Evolutionary conservation across 2,888 invertebrate species (phyloP), one percentile per base, ranked within the genome.

Genomic region (Altica lythri): DNA sequence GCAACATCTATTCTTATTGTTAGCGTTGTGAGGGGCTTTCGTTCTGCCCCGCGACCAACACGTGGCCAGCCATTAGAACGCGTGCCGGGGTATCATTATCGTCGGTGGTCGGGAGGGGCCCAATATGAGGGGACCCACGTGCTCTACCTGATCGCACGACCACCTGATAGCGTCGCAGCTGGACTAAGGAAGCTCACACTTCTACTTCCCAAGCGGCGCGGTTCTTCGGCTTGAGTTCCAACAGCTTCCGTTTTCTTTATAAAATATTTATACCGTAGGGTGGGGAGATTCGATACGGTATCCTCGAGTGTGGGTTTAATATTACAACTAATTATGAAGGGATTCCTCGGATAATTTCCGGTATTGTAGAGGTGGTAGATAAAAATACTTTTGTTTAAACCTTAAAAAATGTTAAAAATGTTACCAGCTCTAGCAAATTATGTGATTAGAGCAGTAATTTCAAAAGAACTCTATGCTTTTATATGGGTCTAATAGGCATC

Each of bases 161-260:
- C 68, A 68, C 68, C 68, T 67, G 68, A 68, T 68, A 61, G 64
- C 63, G 53, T 61, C 62, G 53, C 65, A 65, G 66, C 65, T 62
- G 66, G 55, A 52, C 47, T 38, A 59, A 56, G 49, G 49, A 49
- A 49, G 22, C 42, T 40, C 40, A 34, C 61, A 53, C 59, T 61
- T 58, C 61, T 60, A 43, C 52, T 45, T 46, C 38, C 30, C 30
- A 8, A 13, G 30, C 30, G 30, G 30, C n/a, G n/a, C n/a, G 30
- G 30, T 30, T 34, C 34, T 34, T 34, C 16, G 34, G 34, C 54
- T 62, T 35, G 53, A 54, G 56, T 62, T 55, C 49, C 48, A 42
- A 48, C 63, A 54, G 60, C 60, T 63, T 63, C 63, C 63, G 61
- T 46, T 60, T 27, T 46, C 34, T 44, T 44, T 38, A 30, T 25